Conservation (phyloP, 2,113 vertebrate genomes). For the Nothobranchius furzeri region DNA sequence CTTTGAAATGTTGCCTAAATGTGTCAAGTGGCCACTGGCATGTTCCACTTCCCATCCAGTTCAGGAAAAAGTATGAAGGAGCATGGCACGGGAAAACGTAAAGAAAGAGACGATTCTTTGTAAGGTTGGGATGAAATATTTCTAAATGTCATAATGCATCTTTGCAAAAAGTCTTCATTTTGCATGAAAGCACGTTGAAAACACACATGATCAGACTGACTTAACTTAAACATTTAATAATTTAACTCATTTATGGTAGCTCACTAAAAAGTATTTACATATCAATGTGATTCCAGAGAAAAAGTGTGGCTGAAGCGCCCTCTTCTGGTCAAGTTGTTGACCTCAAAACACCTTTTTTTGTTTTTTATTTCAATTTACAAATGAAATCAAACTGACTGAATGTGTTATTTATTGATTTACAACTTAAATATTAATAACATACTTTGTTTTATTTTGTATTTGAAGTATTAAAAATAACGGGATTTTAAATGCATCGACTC, state of each 20-base stretch:
- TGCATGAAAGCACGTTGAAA: too few relatives aligned
- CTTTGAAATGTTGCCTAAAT: too few relatives aligned
- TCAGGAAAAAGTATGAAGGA: not conserved
- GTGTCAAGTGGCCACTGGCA: conserved; percentile 34
- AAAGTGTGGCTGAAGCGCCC: conserved; percentile 55
- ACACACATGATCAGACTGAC: too few relatives aligned
- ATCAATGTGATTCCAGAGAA: not conserved
- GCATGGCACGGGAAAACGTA: not conserved
- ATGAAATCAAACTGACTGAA: not conserved
- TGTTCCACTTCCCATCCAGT: conserved; percentile 50
- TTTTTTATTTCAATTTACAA: too few relatives aligned
- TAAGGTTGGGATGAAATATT: too few relatives aligned
- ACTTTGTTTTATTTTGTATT: not conserved
- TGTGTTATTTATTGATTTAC: not conserved
- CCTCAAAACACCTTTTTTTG: not conserved
- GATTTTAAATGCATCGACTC: conserved; percentile 4
- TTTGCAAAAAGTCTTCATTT: too few relatives aligned
- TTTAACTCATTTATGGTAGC: not conserved
- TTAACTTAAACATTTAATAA: not conserved
- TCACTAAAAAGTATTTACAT: not conserved
- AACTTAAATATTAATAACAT: not conserved
- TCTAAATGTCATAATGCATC: too few relatives aligned
- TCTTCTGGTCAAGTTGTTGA: conserved; percentile 54
- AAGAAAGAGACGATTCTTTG: not conserved
- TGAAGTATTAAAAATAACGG: not conserved